Conservation (phyloP, 2,113 vertebrate species). For the Lamprotornis superbus region DNA sequence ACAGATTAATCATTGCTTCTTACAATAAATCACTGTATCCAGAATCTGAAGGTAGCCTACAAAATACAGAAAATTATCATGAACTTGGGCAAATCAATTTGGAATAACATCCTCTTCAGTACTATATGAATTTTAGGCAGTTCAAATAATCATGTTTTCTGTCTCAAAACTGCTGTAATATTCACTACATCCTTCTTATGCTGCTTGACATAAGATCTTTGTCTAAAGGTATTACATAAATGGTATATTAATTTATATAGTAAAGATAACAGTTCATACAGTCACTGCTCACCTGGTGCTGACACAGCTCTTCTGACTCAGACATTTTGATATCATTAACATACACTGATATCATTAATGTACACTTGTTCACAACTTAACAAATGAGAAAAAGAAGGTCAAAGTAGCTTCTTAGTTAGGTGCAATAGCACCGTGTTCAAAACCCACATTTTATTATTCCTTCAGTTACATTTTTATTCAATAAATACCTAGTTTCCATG, state of each 20-base stretch:
- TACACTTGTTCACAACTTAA: neutral
- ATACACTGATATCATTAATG: neutral
- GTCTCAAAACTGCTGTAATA: neutral
- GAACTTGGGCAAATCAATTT: neutral
- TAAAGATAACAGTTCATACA: neutral
- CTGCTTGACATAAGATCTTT: neutral
- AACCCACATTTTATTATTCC: slow-evolving; percentile 65
- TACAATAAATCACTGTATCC: neutral
- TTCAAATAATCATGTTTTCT: neutral
- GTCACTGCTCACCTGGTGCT: neutral
- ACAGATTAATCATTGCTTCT: neutral
- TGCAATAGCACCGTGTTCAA: slow-evolving; percentile 11
- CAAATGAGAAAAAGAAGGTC: neutral
- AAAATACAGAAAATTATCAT: neutral
- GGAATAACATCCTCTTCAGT: neutral
- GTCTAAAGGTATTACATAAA: neutral
- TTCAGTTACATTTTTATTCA: slow-evolving; percentile 71
- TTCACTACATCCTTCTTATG: neutral
- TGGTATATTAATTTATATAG: neutral
- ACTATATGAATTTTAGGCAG: neutral
- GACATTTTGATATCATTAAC: neutral
- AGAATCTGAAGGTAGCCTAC: neutral
- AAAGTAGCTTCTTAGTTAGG: neutral
- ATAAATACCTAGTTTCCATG: slow-evolving; percentile 85
- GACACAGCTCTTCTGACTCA: neutral